A percentile compares a stretch with the other conserved stretches of the same genome.
phyloP scores from a whole-genome alignment of 2,797 vertebrate species.

The Mormyrops attenuatus region DNA sequence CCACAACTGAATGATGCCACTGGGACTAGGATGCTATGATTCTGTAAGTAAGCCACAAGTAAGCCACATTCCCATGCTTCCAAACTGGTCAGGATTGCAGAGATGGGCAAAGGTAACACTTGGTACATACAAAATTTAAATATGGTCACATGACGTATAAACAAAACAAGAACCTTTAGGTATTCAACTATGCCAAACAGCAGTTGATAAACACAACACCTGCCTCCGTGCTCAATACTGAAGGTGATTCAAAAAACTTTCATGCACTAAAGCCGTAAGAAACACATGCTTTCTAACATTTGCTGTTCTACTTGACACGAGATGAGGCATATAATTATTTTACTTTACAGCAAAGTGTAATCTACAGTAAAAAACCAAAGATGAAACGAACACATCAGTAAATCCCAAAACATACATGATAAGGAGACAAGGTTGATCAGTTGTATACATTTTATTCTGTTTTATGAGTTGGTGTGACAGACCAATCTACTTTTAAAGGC shows the following conservation, averaged over 20 bases:
- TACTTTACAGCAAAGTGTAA: neutral
- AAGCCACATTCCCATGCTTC: neutral
- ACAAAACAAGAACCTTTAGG: neutral
- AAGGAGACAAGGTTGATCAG: slow-evolving; percentile 15
- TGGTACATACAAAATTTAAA: neutral
- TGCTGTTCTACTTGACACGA: neutral
- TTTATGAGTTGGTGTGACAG: slow-evolving; percentile 40
- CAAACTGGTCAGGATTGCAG: neutral
- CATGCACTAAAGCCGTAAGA: neutral
- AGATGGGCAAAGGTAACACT: neutral
- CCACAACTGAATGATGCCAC: neutral
- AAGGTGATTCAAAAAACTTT: neutral
- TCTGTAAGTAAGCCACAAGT: neutral
- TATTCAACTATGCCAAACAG: neutral
- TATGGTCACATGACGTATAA: neutral
- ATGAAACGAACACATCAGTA: neutral
- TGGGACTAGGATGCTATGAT: neutral
- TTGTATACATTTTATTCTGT: slow-evolving; percentile 51
- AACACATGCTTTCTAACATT: neutral
- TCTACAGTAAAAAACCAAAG: neutral
- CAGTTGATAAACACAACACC: neutral
- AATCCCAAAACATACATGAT: neutral
- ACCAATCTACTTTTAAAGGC: slow-evolving; percentile 29
- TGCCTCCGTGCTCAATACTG: neutral
- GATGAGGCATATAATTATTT: neutral